Evolutionary conservation across 2,113 vertebrate genomes (phyloP), one percentile per base, ranked within the genome.

Genomic region (Meleagris gallopavo): DNA sequence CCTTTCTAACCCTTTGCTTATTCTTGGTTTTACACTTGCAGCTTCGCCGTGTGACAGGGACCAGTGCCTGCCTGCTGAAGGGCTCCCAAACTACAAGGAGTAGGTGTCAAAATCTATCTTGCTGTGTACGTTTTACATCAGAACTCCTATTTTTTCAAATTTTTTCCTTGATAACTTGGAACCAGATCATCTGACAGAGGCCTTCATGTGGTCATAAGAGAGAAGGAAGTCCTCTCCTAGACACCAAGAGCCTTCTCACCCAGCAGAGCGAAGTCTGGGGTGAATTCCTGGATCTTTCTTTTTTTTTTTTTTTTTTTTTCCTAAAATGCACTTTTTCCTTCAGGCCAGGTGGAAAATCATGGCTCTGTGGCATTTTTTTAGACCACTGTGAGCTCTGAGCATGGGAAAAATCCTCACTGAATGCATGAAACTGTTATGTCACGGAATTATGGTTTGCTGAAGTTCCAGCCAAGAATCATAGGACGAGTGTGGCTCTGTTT

Each of bases 61-160:
- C 54, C 89, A 93, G 85, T 96, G 94, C 93, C 93, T 95, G 83
- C 91, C 91, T 91, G 83, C 79, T n/a, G 94, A 96, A 70, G 90
- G 91, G 74, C 83, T 55, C 70, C 55, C 96, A 61, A 11, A 96
- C 67, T 91, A 94, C 92, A 93, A 96, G 76, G 95, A 97, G 94
- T 97, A 96, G 78, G 96, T 96, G 76, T 94, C 91, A 50, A 50
- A 81, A 73, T 22, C 32, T 17, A 7, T 52, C 2, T 0, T 14
- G 82, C 67, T 83, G 73, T 95, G 70, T 88, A 84, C 86, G 79
- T 94, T 75, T 73, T 57, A 36, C 34, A 57, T 27, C 70, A 25
- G 73, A 88, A 71, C 8, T 71, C 94, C 69, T 69, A 57, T 43
- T 52, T 43, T 24, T 21, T 89, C 1, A 10, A 76, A 50, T 27